Evolutionary conservation across 35 echinoderm and acorn worm species (phyloP).

Genomic region (Hemicentrotus pulcherrimus): DNA sequence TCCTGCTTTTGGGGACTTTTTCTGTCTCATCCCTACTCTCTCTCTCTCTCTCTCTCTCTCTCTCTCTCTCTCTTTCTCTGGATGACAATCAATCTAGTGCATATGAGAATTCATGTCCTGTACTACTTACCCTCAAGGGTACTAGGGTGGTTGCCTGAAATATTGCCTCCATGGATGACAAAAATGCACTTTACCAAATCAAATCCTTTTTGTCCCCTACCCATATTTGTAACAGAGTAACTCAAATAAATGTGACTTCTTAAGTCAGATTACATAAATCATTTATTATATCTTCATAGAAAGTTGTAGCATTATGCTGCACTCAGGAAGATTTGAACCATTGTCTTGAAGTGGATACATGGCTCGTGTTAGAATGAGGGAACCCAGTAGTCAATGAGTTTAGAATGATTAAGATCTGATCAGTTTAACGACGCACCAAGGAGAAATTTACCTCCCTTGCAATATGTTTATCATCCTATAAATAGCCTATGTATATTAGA

Average conservation of each 20-base stretch:
- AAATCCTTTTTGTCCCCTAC: not conserved
- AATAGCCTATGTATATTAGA: no score
- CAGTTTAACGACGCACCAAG: no score
- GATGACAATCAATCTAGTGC: conserved; percentile 23
- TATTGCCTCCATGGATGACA: not conserved
- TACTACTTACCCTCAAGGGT: not conserved
- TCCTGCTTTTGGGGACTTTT: not conserved
- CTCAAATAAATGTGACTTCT: not conserved
- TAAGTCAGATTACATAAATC: no score
- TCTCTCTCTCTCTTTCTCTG: not conserved
- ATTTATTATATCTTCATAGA: no score
- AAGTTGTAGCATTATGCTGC: no score
- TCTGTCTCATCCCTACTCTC: not conserved
- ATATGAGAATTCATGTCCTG: conserved; percentile 29
- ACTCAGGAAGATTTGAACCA: no score
- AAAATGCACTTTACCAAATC: not conserved
- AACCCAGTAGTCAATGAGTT: no score
- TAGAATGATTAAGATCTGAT: no score
- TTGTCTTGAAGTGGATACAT: no score
- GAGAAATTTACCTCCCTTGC: no score
- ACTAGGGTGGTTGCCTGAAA: not conserved
- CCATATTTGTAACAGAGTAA: not conserved
- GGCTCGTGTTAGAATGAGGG: no score
- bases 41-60: not conserved
- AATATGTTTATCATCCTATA: no score